Base-by-base conservation (phyloP, 2,113 vertebrate genomes). In the Nanger granti region DNA sequence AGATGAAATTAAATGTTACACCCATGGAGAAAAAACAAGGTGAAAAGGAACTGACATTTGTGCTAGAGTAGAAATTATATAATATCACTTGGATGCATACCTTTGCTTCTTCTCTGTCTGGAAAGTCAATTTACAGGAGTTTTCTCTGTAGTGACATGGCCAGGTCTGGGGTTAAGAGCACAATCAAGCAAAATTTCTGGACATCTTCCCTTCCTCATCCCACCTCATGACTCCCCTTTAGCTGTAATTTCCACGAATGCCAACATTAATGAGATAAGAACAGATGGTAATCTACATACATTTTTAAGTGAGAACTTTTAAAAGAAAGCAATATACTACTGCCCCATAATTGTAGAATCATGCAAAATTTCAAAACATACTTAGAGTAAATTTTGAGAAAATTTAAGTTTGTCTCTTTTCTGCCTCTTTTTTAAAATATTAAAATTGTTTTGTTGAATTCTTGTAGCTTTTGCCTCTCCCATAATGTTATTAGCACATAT, bases 271-370 rank as follows among this genome's bases (percentile, higher is more conserved):
- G 41, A 89, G 55, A 18, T 89, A 92, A 92, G 26, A 93, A 60
- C 9, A 79, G 37, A 82, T 29, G 22, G 49, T 11, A 93, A 3
- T 22, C 47, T 66, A 37, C 7, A 31, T 18, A 9, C 13, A 28
- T 79, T 79, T 79, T 79, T 28, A 79, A 28, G 1, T 9, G 55
- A 80, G 14, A 52, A 49, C 11, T 87, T 20, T 31, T 26, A 44
- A 82, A 44, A 84, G 31, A 90, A 69, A 66, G 8, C 10, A 55
- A 8, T 18, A 57, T 37, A 2, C 4, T 5, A 3, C 3, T 54
- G 2, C 1, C n/a, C 4, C 66, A 34, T 7, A 10, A 20, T 17
- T 44, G 5, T 11, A 8, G 2, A n/a, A 62, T 31, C 26, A 47
- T 14, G 28, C 6, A 55, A n/a, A 93, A 26, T 85, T 26, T 84